Base-by-base conservation (phyloP, 2,888 invertebrate species). In the Lissonota sp. region DNA sequence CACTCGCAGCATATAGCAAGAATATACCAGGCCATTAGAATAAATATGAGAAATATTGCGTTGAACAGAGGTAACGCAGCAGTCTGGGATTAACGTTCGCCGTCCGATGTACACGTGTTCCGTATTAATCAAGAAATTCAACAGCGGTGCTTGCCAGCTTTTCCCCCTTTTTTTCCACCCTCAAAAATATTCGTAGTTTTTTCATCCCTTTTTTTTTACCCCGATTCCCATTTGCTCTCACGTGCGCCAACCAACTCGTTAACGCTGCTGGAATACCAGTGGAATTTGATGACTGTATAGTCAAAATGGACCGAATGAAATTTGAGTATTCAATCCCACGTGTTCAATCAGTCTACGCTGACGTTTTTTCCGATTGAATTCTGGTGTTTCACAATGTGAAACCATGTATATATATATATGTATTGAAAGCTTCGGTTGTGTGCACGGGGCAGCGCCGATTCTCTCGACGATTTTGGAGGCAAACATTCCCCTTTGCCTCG, bases 11-110 rank as follows among this genome's bases (percentile, higher is more conserved):
- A 10, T 53, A 14, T 14, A 14, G 40, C 55, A 46, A 46, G 26
- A 16, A 62, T 40, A 7, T 69, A 60, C 51, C 16, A 64, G 12
- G 39, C 55, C 53, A 46, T 63, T 14, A 39, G 44, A 51, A 55
- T 63, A 55, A 63, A 76, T 70, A 16, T 6, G 44, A 55, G 44
- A 39, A 39, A 39, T 46, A 42, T 62, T 51, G 46, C 75, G 10
- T 26, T 40, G 26, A 62, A 42, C 51, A 62, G 26, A 37, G 46
- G 40, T 40, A 14, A 39, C 26, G 26, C 71, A 53, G 46, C 67
- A 63, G 69, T 63, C 53, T 12, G 69, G 69, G 76, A 76, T 76
- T 76, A 71, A 71, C 71, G 64, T 42, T 57, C 58, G 49, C 71
- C 60, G 66, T 51, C 71, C 60, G 44, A 40, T 44, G n/a, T 66